Conservation (phyloP, 2,113 vertebrate species). For the Chaetorhynchus papuensis region DNA sequence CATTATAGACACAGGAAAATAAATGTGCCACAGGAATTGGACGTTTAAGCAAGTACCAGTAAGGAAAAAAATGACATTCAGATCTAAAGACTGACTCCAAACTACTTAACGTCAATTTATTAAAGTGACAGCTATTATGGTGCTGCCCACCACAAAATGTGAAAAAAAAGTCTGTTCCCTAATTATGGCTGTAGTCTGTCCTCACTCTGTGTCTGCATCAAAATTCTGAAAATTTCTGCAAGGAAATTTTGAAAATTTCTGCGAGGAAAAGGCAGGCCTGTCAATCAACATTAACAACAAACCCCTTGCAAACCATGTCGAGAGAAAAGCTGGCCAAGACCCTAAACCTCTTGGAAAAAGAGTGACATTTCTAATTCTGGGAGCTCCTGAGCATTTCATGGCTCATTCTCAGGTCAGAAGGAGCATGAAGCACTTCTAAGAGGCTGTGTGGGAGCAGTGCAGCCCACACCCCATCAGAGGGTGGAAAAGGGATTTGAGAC, state of each 20-base stretch:
- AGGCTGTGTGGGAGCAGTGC: not conserved
- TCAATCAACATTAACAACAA: not conserved
- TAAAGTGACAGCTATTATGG: not conserved
- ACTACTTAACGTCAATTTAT: not conserved
- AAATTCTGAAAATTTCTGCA: not conserved
- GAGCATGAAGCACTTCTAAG: not conserved
- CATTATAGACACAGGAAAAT: not conserved
- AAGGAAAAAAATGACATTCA: not conserved
- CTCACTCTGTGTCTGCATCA: not conserved
- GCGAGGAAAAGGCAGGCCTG: not conserved
- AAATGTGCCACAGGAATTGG: not conserved
- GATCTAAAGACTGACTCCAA: not conserved
- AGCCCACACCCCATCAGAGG: not conserved
- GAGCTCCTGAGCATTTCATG: not conserved
- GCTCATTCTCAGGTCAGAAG: not conserved
- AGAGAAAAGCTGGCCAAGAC: not conserved
- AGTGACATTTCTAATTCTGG: not conserved
- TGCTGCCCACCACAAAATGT: not conserved
- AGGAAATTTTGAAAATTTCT: not conserved
- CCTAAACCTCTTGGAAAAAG: not conserved
- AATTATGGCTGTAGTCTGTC: not conserved
- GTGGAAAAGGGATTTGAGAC: not conserved
- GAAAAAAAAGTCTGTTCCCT: not conserved
- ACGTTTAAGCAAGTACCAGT: not conserved
- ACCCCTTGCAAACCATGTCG: rapidly evolving